Percentiles rank a stretch among this genome's conserved stretches.
Evolutionary conservation across 2,113 vertebrate species (phyloP).

Genomic region (Gnathonemus echidnorhynchus): DNA sequence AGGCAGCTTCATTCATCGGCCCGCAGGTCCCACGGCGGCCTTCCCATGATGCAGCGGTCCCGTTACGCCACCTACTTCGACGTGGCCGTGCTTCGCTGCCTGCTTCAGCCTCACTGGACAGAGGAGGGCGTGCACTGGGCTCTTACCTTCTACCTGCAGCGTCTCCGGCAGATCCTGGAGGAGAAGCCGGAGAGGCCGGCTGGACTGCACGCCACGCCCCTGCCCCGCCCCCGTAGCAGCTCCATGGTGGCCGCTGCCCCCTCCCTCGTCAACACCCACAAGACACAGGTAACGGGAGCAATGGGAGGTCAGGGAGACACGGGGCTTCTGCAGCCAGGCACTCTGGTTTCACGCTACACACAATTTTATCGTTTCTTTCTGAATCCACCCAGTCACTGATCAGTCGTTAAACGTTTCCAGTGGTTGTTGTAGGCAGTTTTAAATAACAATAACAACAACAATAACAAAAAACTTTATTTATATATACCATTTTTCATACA

Average conservation of each 20-base stretch:
- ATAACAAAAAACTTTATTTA: not conserved
- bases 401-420: not conserved
- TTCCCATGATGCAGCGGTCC: conserved; percentile 76
- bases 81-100: conserved; percentile 89
- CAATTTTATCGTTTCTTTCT: not conserved
- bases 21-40: conserved; percentile 54
- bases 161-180: conserved; percentile 86
- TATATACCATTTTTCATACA: not conserved
- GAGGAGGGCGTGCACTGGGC: conserved; percentile 98
- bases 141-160: conserved; percentile 87
- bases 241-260: conserved; percentile 95
- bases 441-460: not conserved
- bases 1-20: not conserved
- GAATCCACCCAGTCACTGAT: not conserved
- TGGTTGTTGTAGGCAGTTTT: not conserved
- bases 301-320: not conserved
- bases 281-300: conserved; percentile 74
- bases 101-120: conserved; percentile 91
- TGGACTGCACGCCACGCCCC: conserved; percentile 68
- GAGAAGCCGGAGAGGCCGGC: conserved; percentile 82
- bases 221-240: conserved; percentile 88
- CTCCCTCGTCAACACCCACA: conserved; percentile 93
- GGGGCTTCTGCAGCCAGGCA: not conserved
- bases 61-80: conserved; percentile 95
- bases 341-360: not conserved